Conservation (phyloP, 2,113 vertebrate species). For the Athene cunicularia region DNA sequence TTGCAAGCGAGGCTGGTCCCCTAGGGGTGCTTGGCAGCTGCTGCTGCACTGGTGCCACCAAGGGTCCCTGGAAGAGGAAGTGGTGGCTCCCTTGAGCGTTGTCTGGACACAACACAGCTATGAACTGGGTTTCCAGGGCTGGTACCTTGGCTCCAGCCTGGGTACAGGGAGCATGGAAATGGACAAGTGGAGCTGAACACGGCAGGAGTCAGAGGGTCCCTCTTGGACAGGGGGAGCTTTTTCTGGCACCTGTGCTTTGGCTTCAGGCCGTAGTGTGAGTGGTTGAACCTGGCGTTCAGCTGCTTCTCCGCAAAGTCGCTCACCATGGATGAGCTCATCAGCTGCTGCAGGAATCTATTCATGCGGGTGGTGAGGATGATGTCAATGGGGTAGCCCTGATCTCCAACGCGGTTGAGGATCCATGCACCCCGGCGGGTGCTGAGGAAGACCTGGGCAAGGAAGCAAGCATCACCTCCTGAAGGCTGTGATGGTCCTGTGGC, state of each 20-base stretch:
- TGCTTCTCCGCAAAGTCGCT: conserved; percentile 68
- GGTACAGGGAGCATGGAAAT: background rate
- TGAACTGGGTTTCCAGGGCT: background rate
- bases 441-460: conserved; percentile 85
- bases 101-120: background rate
- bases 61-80: background rate
- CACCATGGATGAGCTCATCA: background rate
- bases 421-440: conserved; percentile 88
- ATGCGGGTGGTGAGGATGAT: background rate
- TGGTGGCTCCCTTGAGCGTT: background rate
- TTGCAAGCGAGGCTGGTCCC: background rate
- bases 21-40: background rate
- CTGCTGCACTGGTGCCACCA: background rate
- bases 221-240: background rate
- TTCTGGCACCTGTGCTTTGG: conserved; percentile 80
- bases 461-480: background rate
- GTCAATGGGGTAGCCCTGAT: conserved; percentile 53
- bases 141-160: background rate
- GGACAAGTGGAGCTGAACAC: background rate
- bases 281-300: conserved; percentile 79
- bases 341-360: background rate
- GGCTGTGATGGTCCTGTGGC: background rate
- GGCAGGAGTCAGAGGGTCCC: rapidly evolving
- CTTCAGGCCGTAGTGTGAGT: conserved; percentile 80
- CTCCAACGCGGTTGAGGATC: conserved; percentile 81